Evolutionary conservation across 1,140 invertebrate species (phyloP).

Genomic region (Drosophila albomicans): DNA sequence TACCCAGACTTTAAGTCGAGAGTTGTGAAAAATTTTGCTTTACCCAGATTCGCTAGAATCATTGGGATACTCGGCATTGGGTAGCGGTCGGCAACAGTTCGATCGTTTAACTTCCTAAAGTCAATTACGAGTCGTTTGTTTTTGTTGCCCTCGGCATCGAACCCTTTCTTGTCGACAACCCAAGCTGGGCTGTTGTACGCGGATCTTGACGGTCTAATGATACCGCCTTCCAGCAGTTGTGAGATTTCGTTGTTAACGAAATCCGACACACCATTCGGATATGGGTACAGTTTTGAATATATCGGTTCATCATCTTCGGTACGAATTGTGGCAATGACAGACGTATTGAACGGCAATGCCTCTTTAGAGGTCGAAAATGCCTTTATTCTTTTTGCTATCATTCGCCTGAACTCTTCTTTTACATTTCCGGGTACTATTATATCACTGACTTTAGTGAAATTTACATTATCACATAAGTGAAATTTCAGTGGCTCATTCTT

Average conservation of each 20-base stretch:
- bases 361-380: slow-evolving; percentile 12
- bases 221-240: not conserved
- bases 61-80: slow-evolving; percentile 8
- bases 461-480: not conserved
- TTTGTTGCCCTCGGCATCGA: not conserved
- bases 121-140: slow-evolving; percentile 5
- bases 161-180: not conserved
- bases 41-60: slow-evolving; percentile 3
- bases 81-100: slow-evolving; percentile 1
- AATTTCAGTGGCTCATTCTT: too few relatives aligned
- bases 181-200: not conserved
- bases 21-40: not conserved
- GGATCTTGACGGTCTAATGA: too few relatives aligned
- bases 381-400: not conserved
- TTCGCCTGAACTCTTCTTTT: not conserved
- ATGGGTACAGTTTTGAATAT: not conserved
- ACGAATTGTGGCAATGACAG: not conserved
- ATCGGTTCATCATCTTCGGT: not conserved
- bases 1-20: slow-evolving; percentile 3
- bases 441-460: not conserved
- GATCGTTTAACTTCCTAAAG: slow-evolving; percentile 6
- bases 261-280: not conserved
- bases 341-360: not conserved
- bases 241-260: slow-evolving; percentile 5
- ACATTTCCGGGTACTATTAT: not conserved